These are phyloP conservation scores for Catamblyrhynchus diadema DNA, from an alignment of 2,797 vertebrate species.

Conservation along the genomic window DNA sequence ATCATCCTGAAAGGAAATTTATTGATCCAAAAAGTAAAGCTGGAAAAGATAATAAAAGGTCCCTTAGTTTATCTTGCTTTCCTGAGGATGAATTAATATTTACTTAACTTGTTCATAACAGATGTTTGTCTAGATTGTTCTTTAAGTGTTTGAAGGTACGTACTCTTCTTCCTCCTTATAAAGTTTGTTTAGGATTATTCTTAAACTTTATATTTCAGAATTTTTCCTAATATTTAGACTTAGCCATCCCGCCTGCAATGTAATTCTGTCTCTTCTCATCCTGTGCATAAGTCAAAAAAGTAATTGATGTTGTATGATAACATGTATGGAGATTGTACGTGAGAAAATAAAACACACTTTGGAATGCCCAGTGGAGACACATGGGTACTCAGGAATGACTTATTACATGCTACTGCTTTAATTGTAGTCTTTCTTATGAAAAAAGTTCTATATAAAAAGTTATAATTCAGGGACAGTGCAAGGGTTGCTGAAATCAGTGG, in stretches of 20 bases:
- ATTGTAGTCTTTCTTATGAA: neutral
- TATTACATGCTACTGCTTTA: neutral
- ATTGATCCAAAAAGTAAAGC: neutral
- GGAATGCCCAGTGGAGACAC: neutral
- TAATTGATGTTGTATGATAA: neutral
- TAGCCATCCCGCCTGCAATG: neutral
- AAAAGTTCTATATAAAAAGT: neutral
- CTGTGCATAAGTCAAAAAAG: neutral
- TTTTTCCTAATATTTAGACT: neutral
- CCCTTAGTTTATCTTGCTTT: neutral
- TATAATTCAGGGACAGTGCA: neutral
- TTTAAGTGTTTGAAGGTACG: neutral
- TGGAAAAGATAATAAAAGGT: neutral
- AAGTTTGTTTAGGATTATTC: neutral
- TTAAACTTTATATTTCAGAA: neutral
- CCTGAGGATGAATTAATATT: neutral
- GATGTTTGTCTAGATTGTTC: neutral
- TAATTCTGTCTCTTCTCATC: neutral
- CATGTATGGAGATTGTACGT: fast-evolving
- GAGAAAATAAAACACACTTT: neutral
- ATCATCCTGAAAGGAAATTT: neutral
- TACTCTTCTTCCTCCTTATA: neutral
- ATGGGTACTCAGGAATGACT: neutral
- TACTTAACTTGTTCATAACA: neutral
- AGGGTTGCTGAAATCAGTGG: neutral